These are phyloP conservation scores for Argyrosomus regius DNA, from an alignment of 2,797 vertebrate genomes.

Conservation along the genomic window DNA sequence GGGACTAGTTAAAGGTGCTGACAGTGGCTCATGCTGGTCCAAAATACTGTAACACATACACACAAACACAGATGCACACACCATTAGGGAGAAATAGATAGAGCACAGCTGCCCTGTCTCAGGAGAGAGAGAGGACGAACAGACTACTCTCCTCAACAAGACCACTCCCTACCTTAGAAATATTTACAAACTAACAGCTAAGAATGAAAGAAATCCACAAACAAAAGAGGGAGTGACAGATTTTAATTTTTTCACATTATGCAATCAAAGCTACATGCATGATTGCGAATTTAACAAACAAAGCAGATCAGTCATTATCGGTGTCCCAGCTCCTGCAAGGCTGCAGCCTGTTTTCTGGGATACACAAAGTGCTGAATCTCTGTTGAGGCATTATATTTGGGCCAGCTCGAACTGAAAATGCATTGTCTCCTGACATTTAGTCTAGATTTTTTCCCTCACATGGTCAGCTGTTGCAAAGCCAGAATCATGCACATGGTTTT, in stretches of 20 bases:
- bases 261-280: not conserved
- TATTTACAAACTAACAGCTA: conserved; percentile 23
- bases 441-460: conserved; percentile 46
- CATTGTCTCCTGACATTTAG: conserved; percentile 57
- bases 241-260: conserved; percentile 6
- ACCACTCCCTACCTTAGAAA: conserved; percentile 20
- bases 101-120: conserved; percentile 66
- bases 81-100: conserved; percentile 60
- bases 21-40: conserved; percentile 65
- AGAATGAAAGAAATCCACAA: not conserved
- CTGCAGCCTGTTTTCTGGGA: conserved; percentile 33
- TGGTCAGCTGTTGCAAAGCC: conserved; percentile 54
- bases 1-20: conserved; percentile 74
- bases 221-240: not conserved
- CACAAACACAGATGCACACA: conserved; percentile 21
- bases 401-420: conserved; percentile 66
- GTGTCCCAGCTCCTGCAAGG: conserved; percentile 23
- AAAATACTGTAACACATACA: conserved; percentile 51
- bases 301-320: not conserved
- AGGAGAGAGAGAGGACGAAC: conserved; percentile 36
- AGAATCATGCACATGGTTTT: conserved; percentile 44
- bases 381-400: conserved; percentile 37
- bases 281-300: not conserved
- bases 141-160: conserved; percentile 18
- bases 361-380: conserved; percentile 53